phyloP scores from a whole-genome alignment of 2,113 vertebrate genomes.

The Tenrec ecaudatus region DNA sequence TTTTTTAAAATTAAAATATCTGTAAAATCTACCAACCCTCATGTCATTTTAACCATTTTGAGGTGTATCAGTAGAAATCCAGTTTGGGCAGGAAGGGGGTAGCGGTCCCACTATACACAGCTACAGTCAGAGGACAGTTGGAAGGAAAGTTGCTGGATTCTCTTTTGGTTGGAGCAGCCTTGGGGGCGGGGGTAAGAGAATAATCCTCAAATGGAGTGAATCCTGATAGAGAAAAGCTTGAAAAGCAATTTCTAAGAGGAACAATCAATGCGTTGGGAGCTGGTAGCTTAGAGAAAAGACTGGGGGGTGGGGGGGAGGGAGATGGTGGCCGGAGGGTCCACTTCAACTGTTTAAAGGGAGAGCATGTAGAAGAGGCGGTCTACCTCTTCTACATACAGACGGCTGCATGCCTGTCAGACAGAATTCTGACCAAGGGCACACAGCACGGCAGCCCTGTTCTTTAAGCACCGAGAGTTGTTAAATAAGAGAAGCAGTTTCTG shows the following conservation, averaged over 20 bases:
- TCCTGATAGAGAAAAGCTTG: not conserved
- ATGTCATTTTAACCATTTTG: not conserved
- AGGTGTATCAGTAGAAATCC: not conserved
- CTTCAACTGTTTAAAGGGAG: constrained; percentile 31
- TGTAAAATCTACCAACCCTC: not conserved
- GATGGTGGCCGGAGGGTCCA: not conserved
- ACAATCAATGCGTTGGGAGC: not conserved
- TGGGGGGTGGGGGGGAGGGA: not conserved
- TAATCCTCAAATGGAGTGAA: not conserved
- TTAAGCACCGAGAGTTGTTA: not conserved
- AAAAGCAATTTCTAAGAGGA: not conserved
- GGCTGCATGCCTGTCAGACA: not conserved
- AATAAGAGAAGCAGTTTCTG: not conserved
- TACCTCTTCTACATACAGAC: not conserved
- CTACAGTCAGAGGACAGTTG: not conserved
- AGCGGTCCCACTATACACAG: not conserved
- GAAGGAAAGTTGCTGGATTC: not conserved
- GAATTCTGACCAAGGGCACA: not conserved
- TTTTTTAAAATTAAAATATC: not conserved
- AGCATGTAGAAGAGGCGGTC: not conserved
- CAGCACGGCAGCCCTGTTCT: not conserved
- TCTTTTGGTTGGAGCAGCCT: not conserved
- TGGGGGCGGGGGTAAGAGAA: not conserved
- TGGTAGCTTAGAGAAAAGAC: not conserved
- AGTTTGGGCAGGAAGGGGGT: not conserved